Base-by-base conservation (phyloP, 2,113 vertebrate species). In the Cryptotis parvus region DNA sequence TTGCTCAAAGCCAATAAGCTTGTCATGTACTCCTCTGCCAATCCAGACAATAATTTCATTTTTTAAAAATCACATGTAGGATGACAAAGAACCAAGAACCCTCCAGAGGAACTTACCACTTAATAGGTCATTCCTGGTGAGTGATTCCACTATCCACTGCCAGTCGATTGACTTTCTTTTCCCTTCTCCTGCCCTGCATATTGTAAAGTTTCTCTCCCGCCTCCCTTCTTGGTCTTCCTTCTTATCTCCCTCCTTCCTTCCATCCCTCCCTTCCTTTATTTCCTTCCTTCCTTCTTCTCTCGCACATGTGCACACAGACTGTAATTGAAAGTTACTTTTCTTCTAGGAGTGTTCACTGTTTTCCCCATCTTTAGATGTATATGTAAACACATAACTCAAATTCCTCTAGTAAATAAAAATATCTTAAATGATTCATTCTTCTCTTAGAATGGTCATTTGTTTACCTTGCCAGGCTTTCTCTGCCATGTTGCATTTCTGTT, bases 261-360 rank as follows among this genome's bases (percentile, higher is more conserved):
- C 20, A 27, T 66, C 20, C 12, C 69, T 68, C 12, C 20, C 41
- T 31, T 12, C 26, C 27, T 84, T 27, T 78, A 12, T 70, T 18
- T 9, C 26, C 9, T 15, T 1, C 26, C 9, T 9, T 10, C 18
- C 15, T 2, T 37, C 39, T 15, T 0, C 63, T 65, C 63, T 29
- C 12, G 10, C 63, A 65, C 63, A 65, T 52, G 37, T 7, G n/a
- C 5, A 12, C 5, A n/a, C 22, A 35, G 70, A 73, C 85, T 79
- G 61, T 8, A 68, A 37, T 68, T 24, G 68, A 87, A 41, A n/a
- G 0, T 73, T 9, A 1, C 3, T 83, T 89, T 89, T 58, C 26
- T 76, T 87, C 52, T 35, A 79, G 22, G 68, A 68, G 6, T 91
- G 4, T 76, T 88, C 73, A 76, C 45, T 70, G 82, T 87, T 75